Conservation (phyloP, 2,888 invertebrate genomes). For the Rotaria magnacalcarata region DNA sequence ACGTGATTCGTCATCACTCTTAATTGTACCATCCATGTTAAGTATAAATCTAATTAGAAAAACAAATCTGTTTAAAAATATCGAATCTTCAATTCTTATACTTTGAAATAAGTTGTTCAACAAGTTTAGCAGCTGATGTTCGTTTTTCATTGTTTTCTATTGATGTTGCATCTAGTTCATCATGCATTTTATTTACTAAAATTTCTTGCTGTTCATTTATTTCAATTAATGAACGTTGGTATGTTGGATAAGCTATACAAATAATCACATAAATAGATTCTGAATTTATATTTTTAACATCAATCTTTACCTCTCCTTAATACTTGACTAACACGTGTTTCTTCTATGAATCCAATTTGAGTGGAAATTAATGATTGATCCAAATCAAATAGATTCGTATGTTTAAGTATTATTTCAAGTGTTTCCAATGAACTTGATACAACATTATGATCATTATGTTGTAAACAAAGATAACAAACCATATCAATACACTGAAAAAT, state of each 20-base stretch:
- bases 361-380: constrained; percentile 15
- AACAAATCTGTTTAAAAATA: neutral
- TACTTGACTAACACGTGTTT: neutral
- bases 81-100: neutral
- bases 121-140: constrained; percentile 10
- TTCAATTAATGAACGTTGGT: constrained; percentile 1
- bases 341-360: neutral
- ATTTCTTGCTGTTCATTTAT: neutral
- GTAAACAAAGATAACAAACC: constrained; percentile 14
- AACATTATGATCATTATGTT: constrained; percentile 26
- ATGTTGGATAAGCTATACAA: neutral
- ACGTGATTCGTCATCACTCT: constrained; percentile 28
- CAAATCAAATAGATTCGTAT: neutral
- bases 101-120: constrained; percentile 13
- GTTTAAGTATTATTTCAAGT: constrained; percentile 7
- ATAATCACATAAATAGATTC: too few relatives aligned
- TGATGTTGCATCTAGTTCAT: neutral
- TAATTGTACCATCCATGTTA: neutral
- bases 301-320: neutral
- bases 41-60: neutral
- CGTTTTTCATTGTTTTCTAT: neutral
- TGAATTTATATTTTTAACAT: too few relatives aligned
- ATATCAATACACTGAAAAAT: constrained; percentile 12
- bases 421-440: constrained; percentile 32
- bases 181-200: neutral